Conservation (phyloP, 2,888 invertebrate genomes). For the Oligia fasciuncula region DNA sequence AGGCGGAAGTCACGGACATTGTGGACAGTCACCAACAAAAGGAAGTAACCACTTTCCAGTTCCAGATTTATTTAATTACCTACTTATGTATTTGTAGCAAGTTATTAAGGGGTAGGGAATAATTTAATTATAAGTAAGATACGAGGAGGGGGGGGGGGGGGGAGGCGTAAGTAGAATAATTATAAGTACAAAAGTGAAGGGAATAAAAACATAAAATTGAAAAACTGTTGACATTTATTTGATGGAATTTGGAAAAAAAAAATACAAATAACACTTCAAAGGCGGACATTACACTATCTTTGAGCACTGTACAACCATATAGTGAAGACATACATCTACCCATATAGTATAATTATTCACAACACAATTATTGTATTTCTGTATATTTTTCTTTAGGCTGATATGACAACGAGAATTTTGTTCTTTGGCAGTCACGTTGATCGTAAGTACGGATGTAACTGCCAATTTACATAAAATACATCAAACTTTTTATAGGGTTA, state of each 20-base stretch:
- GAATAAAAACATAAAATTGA: conserved; percentile 67
- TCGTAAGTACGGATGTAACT: conserved; percentile 36
- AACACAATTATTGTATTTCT: conserved; percentile 79
- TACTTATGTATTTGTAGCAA: too few species aligned
- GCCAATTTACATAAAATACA: conserved; percentile 52
- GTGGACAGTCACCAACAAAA: too few species aligned
- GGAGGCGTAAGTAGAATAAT: too few species aligned
- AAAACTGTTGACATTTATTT: conserved; percentile 86
- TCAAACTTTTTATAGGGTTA: conserved; percentile 40
- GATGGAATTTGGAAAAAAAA: conserved; percentile 85
- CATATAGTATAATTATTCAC: conserved; percentile 76
- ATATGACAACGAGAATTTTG: conserved; percentile 79
- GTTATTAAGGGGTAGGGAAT: too few species aligned
- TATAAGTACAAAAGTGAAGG: not conserved
- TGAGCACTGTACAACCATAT: conserved; percentile 81
- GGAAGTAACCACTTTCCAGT: too few species aligned
- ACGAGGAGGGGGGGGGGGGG: too few species aligned
- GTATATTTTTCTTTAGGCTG: conserved; percentile 65
- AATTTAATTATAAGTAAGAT: too few species aligned
- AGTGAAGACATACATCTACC: conserved; percentile 71
- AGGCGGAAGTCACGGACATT: too few species aligned
- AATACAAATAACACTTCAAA: conserved; percentile 81
- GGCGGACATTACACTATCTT: conserved; percentile 79
- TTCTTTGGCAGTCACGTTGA: conserved; percentile 73
- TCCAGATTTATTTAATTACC: too few species aligned